Conservation (phyloP, 2,113 vertebrate species). For the Pluvianellus socialis region DNA sequence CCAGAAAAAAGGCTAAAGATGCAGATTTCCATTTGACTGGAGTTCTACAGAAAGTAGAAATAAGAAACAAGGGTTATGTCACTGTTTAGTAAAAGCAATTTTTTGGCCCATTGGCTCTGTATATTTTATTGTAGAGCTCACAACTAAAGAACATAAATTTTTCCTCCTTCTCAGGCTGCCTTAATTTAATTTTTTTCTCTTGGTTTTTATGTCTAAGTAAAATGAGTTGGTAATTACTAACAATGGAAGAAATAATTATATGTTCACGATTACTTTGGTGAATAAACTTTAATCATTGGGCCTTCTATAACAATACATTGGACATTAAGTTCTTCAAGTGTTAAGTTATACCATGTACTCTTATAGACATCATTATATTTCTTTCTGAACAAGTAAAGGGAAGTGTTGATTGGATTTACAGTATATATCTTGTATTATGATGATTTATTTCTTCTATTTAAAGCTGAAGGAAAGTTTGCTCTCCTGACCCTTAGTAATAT, state of each 20-base stretch:
- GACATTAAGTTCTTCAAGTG: conserved; percentile 2
- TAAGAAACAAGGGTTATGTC: background rate
- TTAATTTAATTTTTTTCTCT: background rate
- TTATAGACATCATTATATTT: conserved; percentile 7
- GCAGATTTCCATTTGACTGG: background rate
- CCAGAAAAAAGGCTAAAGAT: background rate
- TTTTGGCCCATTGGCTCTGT: conserved; percentile 41
- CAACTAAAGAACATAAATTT: background rate
- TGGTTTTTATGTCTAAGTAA: conserved; percentile 10
- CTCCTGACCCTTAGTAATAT: background rate
- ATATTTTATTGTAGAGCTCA: conserved; percentile 24
- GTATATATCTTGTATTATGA: background rate
- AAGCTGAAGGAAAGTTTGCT: background rate
- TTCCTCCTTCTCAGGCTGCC: background rate
- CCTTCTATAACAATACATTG: background rate
- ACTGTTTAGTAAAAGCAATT: conserved; percentile 36
- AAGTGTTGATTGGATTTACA: background rate
- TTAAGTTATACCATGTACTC: conserved; percentile 10
- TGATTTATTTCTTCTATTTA: background rate
- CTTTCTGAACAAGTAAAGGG: background rate
- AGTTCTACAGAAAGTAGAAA: background rate
- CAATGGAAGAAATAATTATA: conserved; percentile 50
- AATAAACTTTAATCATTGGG: conserved; percentile 42
- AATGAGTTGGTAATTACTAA: conserved; percentile 43
- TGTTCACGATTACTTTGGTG: background rate